A percentile compares a stretch with the other conserved stretches of the same genome.
Conservation (phyloP, 2,797 vertebrate genomes). For the Gambusia yucatana region DNA sequence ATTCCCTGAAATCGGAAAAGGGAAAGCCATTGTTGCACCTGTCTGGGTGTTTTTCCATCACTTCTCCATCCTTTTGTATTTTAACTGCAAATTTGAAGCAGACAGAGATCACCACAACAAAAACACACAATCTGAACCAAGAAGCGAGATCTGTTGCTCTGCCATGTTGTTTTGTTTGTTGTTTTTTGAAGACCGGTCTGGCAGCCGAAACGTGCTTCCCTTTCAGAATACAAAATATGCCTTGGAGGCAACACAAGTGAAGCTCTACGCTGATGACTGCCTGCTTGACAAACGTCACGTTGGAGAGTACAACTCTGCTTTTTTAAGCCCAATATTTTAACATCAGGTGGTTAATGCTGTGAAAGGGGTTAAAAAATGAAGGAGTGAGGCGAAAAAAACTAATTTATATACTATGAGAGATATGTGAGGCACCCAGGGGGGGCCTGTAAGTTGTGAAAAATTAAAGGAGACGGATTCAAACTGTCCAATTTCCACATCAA, state of each 20-base stretch:
- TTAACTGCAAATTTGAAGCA: constrained; percentile 73
- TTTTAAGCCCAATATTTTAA: not conserved
- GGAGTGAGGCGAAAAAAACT: constrained; percentile 69
- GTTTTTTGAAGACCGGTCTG: constrained; percentile 75
- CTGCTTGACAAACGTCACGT: constrained; percentile 73
- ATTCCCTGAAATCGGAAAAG: constrained; percentile 49
- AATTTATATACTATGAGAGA: constrained; percentile 91
- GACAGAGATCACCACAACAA: constrained; percentile 77
- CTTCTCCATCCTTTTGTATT: constrained; percentile 60
- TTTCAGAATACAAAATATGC: constrained; percentile 84
- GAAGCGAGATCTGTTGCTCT: constrained; percentile 75
- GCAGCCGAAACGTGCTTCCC: constrained; percentile 64
- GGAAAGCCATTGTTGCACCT: constrained; percentile 56
- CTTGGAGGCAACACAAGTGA: constrained; percentile 80
- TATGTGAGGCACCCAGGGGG: constrained; percentile 90
- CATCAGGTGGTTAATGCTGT: constrained; percentile 60
- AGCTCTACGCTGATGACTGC: constrained; percentile 82
- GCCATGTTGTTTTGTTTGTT: constrained; percentile 75
- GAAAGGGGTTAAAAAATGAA: constrained; percentile 51
- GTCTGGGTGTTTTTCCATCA: constrained; percentile 66
- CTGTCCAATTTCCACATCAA: constrained; percentile 99
- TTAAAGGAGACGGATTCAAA: constrained; percentile 99
- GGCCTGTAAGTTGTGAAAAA: constrained; percentile 99
- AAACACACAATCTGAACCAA: constrained; percentile 70
- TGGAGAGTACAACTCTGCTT: constrained; percentile 65